These are phyloP conservation scores for Cacatua alba DNA, from an alignment of 2,113 vertebrate species.

Conservation along the genomic window DNA sequence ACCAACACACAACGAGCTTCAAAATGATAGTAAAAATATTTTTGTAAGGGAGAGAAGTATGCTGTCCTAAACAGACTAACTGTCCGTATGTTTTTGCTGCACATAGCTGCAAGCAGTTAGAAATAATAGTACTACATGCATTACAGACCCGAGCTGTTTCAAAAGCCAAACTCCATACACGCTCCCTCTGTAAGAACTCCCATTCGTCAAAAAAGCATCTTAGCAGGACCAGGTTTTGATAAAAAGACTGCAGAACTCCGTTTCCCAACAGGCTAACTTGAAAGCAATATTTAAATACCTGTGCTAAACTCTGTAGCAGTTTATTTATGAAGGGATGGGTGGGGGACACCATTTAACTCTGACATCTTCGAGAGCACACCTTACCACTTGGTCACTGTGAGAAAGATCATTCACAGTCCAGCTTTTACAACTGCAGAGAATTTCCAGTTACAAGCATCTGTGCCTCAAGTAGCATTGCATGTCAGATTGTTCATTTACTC, in stretches of 20 bases:
- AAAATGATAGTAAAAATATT: neutral
- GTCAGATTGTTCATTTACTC: neutral
- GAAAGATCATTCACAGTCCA: neutral
- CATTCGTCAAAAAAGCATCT: neutral
- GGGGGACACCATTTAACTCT: neutral
- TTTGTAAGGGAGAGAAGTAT: neutral
- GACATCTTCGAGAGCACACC: neutral
- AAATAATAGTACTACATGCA: neutral
- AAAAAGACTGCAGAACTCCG: neutral
- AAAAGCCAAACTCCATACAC: neutral
- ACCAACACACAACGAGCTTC: neutral
- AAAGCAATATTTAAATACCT: neutral
- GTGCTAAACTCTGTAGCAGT: neutral
- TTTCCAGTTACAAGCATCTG: neutral
- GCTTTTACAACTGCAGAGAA: neutral
- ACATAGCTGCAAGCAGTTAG: neutral
- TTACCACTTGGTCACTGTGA: neutral
- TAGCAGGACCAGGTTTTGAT: neutral
- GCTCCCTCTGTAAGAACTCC: neutral
- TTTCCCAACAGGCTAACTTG: neutral
- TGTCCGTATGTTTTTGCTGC: neutral
- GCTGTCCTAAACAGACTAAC: neutral
- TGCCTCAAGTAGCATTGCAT: neutral
- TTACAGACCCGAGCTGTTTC: neutral
- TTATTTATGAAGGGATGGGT: neutral